Percentiles rank a stretch among this genome's conserved stretches.
These are phyloP conservation scores for Ostrea denselamellosa DNA, from an alignment of 1,140 invertebrate genomes.

Conservation along the genomic window DNA sequence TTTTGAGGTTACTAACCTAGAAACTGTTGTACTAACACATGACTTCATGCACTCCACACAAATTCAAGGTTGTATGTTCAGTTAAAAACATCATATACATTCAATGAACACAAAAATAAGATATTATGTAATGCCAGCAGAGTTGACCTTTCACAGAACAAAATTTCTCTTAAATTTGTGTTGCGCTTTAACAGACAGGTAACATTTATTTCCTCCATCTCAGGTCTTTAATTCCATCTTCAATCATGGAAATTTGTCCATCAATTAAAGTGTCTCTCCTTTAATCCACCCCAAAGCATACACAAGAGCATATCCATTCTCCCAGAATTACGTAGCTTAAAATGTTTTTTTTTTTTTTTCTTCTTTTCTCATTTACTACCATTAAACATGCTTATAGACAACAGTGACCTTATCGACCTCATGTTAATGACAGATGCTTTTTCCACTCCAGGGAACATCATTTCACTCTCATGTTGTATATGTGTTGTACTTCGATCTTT, in stretches of 20 bases:
- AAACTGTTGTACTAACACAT: too few species aligned
- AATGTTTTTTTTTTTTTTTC: neutral
- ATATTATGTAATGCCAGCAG: too few species aligned
- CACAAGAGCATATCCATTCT: conserved; percentile 2
- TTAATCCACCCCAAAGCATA: neutral
- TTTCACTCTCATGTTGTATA: neutral
- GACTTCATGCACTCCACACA: too few species aligned
- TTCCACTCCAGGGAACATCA: neutral
- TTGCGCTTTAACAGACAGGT: too few species aligned
- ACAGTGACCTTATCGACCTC: neutral
- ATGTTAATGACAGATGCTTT: neutral
- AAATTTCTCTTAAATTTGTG: too few species aligned
- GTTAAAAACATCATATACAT: too few species aligned
- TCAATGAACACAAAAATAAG: too few species aligned
- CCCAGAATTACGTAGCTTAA: neutral
- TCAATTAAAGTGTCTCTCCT: conserved; percentile 30
- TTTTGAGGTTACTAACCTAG: too few species aligned
- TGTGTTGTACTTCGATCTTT: neutral
- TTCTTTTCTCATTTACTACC: neutral
- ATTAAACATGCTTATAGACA: neutral
- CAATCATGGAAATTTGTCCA: neutral
- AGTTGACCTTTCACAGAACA: too few species aligned
- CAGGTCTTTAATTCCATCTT: too few species aligned
- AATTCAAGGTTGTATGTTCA: too few species aligned
- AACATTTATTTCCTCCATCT: too few species aligned